Base-by-base conservation (phyloP, 2,888 invertebrate species). In the Drosophila pseudotakahashii region DNA sequence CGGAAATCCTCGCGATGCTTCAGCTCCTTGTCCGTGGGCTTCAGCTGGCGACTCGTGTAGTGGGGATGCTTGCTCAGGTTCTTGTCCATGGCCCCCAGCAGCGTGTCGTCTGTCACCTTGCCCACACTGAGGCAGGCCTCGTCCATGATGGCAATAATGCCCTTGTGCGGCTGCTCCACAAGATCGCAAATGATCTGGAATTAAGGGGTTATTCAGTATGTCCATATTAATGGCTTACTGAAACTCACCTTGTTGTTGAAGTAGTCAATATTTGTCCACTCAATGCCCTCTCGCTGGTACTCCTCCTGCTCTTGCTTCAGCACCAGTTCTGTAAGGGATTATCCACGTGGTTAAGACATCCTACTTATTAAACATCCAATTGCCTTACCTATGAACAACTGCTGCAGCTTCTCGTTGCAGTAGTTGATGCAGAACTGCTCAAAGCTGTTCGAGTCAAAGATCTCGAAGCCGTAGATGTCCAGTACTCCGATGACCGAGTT, bases 361-460 rank as follows among this genome's bases (percentile, higher is more conserved):
- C 3, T 9, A 0, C 1, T 16, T 0, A 32, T 9, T 13, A 0
- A 0, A 32, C 1, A 6, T 7, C 2, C 1, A 7, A 16, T 5
- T 16, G 0, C 2, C 2, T 14, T 13, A 96, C 97, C 97, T 89
- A 99, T 99, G 91, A 99, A 99, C 37, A 99, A 93, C 92, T 99
- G 99, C 91, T 99, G 99, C 76, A 99, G 93, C 91, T 99, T 99
- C 93, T 99, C 99, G 91, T 99, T 99, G 91, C 99, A 99, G 93
- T 99, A 99, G 93, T 99, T 99, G 14, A 99, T 99, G 92, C 99
- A 99, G 93, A 99, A 98, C 93, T 99, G 99, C 92, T 99, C 99
- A 92, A 99, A 98, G 93, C 98, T 98, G 92, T 99, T 99, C 32
- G 94, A 94, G 81, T 98, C 98, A 92, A 99, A 98, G 79, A 99